These are phyloP conservation scores for Lynx canadensis DNA, from an alignment of 2,113 vertebrate genomes.

Conservation along the genomic window DNA sequence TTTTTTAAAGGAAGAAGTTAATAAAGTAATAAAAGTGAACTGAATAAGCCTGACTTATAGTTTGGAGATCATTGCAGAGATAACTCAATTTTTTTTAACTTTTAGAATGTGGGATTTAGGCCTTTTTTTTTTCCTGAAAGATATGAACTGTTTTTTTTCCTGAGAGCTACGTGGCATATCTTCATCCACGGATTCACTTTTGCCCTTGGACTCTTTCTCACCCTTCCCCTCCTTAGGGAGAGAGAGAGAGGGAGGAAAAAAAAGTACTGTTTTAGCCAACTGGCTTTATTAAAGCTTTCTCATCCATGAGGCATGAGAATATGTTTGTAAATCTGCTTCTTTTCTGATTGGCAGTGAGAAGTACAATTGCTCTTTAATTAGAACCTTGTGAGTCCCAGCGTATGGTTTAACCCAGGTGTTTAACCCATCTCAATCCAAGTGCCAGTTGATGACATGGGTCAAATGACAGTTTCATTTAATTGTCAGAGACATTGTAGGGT, in stretches of 20 bases:
- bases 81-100: background rate
- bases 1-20: background rate
- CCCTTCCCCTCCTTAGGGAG: slow-evolving; percentile 66
- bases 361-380: slow-evolving; percentile 56
- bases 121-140: background rate
- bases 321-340: slow-evolving; percentile 71
- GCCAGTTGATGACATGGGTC: background rate
- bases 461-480: slow-evolving; percentile 10
- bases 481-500: background rate
- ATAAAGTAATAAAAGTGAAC: background rate
- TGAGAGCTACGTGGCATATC: slow-evolving; percentile 69
- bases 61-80: background rate
- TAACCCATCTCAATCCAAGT: background rate
- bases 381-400: slow-evolving; percentile 53
- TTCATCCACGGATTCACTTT: slow-evolving; percentile 70
- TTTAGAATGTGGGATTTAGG: background rate
- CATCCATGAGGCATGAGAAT: slow-evolving; percentile 69
- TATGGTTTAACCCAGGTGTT: slow-evolving; percentile 39
- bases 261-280: slow-evolving; percentile 28
- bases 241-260: background rate
- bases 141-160: background rate
- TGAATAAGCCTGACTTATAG: background rate
- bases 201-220: slow-evolving; percentile 64
- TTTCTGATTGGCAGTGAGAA: slow-evolving; percentile 58
- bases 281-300: slow-evolving; percentile 64